phyloP scores from a whole-genome alignment of 2,113 vertebrate species.

The Choloepus hoffmanni region DNA sequence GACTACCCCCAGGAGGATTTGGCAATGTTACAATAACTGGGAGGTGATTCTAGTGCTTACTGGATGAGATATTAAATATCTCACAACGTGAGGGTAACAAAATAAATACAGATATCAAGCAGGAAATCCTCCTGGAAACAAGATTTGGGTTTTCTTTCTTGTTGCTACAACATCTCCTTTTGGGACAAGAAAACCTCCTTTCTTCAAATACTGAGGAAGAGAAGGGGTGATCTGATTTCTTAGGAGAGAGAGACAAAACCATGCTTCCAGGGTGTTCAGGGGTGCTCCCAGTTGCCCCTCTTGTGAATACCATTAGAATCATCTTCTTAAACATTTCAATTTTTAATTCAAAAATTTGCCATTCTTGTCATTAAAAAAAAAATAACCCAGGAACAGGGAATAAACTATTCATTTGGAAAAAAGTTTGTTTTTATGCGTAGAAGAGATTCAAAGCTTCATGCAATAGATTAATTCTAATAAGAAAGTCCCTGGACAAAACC shows the following conservation, averaged over 20 bases:
- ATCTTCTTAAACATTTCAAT: background rate
- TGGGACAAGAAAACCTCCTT: background rate
- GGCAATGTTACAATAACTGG: background rate
- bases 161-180: background rate
- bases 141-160: background rate
- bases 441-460: background rate
- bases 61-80: background rate
- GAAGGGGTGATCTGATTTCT: background rate
- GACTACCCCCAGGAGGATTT: background rate
- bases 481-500: background rate
- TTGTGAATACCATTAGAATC: background rate
- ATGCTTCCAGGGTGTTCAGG: background rate
- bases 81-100: background rate
- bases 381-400: background rate
- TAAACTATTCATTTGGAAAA: background rate
- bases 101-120: background rate
- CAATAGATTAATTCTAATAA: background rate
- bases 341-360: constrained; percentile 24
- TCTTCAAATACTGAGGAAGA: background rate
- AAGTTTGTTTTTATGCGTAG: background rate
- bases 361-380: background rate
- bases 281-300: background rate
- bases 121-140: background rate
- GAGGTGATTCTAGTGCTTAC: background rate
- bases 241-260: background rate